A percentile compares a stretch with the other conserved stretches of the same genome.
These are phyloP conservation scores for Mesocricetus auratus DNA, from an alignment of 2,113 vertebrate species.

Conservation along the genomic window DNA sequence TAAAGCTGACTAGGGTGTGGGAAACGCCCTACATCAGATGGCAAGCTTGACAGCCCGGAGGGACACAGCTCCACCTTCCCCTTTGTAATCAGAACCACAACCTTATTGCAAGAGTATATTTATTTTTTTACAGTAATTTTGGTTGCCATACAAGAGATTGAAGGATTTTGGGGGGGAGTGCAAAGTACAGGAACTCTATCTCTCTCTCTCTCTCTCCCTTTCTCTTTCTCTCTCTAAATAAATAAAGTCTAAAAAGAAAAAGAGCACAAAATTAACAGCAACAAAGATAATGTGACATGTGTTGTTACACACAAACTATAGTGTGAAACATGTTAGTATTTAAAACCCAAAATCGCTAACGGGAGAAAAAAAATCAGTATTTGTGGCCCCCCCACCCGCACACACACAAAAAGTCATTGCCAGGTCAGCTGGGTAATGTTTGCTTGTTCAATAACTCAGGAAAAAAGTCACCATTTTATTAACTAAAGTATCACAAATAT, in stretches of 20 bases:
- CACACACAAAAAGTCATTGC: slow-evolving; percentile 84
- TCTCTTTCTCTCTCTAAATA: slow-evolving; percentile 67
- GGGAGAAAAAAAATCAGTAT: slow-evolving; percentile 82
- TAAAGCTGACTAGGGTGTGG: slow-evolving; percentile 61
- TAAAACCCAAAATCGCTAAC: slow-evolving; percentile 85
- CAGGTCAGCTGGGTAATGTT: slow-evolving; percentile 89
- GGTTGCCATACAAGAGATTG: slow-evolving; percentile 97
- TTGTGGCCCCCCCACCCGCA: slow-evolving; percentile 82
- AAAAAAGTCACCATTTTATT: slow-evolving; percentile 88
- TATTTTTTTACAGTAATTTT: slow-evolving; percentile 97
- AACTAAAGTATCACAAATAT: slow-evolving; percentile 91
- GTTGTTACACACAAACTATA: slow-evolving; percentile 91
- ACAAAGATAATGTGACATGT: slow-evolving; percentile 95
- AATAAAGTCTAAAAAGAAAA: slow-evolving; percentile 94
- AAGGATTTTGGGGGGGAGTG: slow-evolving; percentile 91
- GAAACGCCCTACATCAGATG: not conserved
- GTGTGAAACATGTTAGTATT: slow-evolving; percentile 91
- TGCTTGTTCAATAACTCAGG: slow-evolving; percentile 83
- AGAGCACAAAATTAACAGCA: slow-evolving; percentile 98
- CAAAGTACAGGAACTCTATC: slow-evolving; percentile 92
- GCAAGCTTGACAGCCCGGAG: slow-evolving; percentile 74
- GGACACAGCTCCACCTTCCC: slow-evolving; percentile 77
- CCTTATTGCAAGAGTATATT: slow-evolving; percentile 96
- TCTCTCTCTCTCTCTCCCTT: not conserved
- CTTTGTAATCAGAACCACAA: slow-evolving; percentile 89